Conservation (phyloP, 1,140 invertebrate species). For the Drosophila teissieri region DNA sequence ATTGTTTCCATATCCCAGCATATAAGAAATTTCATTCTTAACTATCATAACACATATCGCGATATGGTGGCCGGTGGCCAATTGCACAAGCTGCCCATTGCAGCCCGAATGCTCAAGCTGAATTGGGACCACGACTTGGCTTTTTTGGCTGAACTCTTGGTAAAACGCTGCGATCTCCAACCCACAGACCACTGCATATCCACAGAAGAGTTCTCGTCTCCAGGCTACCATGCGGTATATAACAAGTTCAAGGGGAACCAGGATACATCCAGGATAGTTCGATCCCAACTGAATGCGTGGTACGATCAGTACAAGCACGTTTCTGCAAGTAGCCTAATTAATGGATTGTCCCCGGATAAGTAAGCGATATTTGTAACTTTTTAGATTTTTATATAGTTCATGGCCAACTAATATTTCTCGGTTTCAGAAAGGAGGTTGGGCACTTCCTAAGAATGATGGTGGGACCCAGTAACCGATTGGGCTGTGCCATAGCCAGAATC, state of each 20-base stretch:
- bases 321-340: background rate
- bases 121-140: no score
- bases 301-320: constrained; percentile 2
- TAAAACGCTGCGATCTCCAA: no score
- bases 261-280: background rate
- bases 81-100: no score
- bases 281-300: constrained; percentile 5
- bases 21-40: background rate
- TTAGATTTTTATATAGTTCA: no score
- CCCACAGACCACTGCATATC: no score
- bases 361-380: background rate
- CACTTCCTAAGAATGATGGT: constrained; percentile 12
- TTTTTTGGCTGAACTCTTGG: no score
- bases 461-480: constrained; percentile 1
- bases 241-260: background rate
- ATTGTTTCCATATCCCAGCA: background rate
- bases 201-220: background rate
- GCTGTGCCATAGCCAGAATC: background rate
- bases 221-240: background rate
- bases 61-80: constrained; percentile 3
- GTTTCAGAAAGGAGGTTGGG: background rate
- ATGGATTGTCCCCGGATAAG: background rate
- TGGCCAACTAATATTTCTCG: no score
- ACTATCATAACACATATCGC: constrained; percentile 3
- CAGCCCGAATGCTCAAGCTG: no score